These are phyloP conservation scores for Micromussa lordhowensis DNA, from an alignment of 92 coral and sea anemone genomes.

Conservation along the genomic window DNA sequence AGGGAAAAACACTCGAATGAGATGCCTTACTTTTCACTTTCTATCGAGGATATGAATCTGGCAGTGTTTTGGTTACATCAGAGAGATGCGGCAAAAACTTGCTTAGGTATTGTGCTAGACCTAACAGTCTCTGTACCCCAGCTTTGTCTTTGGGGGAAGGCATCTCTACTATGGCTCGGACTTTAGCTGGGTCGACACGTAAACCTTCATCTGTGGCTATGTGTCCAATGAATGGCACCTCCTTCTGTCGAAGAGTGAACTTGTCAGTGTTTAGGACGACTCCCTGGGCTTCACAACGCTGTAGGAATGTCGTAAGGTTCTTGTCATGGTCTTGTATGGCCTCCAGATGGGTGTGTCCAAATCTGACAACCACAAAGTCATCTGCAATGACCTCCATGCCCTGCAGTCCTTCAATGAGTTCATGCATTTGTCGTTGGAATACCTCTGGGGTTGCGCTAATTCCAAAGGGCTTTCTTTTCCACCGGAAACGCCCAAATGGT, in stretches of 20 bases:
- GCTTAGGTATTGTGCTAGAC: not conserved
- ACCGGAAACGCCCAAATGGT: constrained; percentile 51
- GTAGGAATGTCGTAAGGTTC: not conserved
- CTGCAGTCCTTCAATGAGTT: not conserved
- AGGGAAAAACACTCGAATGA: no score
- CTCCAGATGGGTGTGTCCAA: not conserved
- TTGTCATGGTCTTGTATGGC: not conserved
- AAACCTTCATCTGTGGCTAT: constrained; percentile 47
- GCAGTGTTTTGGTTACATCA: not conserved
- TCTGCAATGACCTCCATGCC: not conserved
- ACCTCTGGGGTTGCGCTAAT: not conserved
- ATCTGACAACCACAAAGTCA: constrained; percentile 10
- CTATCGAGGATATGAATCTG: no score
- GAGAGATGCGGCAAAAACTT: not conserved
- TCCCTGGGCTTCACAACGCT: constrained; percentile 22
- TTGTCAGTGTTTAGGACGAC: no score
- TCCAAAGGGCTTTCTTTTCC: not conserved
- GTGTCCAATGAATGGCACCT: constrained; percentile 64
- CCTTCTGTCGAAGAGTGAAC: constrained; percentile 9
- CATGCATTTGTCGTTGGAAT: not conserved
- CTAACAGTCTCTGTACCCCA: constrained; percentile 41
- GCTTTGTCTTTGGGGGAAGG: constrained; percentile 20
- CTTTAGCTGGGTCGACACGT: constrained; percentile 45
- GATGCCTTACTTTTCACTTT: no score
- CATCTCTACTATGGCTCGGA: constrained; percentile 29